Percentiles rank a stretch among this genome's conserved stretches.
These are phyloP conservation scores for Trinectes maculatus DNA, from an alignment of 2,113 vertebrate genomes.

Conservation along the genomic window DNA sequence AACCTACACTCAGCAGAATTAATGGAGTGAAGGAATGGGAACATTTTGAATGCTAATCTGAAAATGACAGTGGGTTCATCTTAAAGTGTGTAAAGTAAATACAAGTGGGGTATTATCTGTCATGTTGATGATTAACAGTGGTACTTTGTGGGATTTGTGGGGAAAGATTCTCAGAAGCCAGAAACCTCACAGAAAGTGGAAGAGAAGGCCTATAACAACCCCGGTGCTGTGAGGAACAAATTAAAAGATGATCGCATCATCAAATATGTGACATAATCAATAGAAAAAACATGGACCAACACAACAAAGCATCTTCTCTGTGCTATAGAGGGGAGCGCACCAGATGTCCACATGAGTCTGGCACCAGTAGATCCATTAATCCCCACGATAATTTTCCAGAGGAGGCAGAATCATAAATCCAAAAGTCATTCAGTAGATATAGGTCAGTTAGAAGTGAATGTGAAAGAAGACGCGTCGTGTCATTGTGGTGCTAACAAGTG, in stretches of 20 bases:
- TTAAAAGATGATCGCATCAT: no score
- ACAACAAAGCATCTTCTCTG: no score
- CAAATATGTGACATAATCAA: no score
- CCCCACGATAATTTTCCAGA: constrained; percentile 20
- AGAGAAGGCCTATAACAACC: background rate
- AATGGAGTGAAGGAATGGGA: constrained; percentile 13
- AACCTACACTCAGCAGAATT: constrained; percentile 20
- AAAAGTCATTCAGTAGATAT: constrained; percentile 16
- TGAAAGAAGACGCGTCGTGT: background rate
- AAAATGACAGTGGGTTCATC: constrained; percentile 55
- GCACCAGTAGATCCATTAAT: constrained; percentile 24
- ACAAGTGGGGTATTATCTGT: constrained; percentile 33
- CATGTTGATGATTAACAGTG: constrained; percentile 28
- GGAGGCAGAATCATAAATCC: constrained; percentile 19
- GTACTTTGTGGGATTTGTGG: constrained; percentile 31
- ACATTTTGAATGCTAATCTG: constrained; percentile 56
- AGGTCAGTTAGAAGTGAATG: constrained; percentile 3
- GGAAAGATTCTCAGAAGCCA: constrained; percentile 22
- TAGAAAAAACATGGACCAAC: no score
- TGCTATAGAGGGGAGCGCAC: constrained; percentile 6
- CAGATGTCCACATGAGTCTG: constrained; percentile 54
- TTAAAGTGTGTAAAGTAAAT: constrained; percentile 52
- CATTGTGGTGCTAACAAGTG: constrained; percentile 3
- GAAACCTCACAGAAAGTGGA: background rate
- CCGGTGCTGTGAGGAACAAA: background rate